phyloP scores from a whole-genome alignment of 2,888 invertebrate genomes.

The Myopa tessellatipennis region DNA sequence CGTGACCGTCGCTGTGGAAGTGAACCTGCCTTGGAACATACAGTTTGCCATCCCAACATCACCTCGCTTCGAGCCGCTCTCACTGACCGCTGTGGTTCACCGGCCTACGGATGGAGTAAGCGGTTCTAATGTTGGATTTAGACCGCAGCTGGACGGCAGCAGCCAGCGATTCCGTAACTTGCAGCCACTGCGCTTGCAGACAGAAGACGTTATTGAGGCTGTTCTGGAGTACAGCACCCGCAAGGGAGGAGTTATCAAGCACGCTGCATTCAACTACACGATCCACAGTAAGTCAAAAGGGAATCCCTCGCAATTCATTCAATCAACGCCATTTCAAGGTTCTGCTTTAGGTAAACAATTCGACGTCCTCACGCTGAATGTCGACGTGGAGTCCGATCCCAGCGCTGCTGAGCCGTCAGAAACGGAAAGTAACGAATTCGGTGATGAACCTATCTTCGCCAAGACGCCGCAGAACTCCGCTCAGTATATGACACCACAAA shows the following conservation, averaged over 20 bases:
- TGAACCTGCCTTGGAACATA: conserved; percentile 24
- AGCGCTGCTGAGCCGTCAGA: not conserved
- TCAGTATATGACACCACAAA: not conserved
- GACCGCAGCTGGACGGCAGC: not conserved
- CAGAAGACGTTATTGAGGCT: not conserved
- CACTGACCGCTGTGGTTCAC: not conserved
- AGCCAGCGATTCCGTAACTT: conserved; percentile 1
- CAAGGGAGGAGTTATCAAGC: not conserved
- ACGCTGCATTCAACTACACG: conserved; percentile 1
- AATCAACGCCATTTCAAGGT: not conserved
- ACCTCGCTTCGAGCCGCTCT: conserved; percentile 14
- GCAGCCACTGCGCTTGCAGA: not conserved
- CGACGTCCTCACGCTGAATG: not conserved
- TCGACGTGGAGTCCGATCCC: not conserved
- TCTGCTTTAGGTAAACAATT: conserved; percentile 23
- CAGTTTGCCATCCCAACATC: conserved; percentile 2
- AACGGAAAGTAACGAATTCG: not conserved
- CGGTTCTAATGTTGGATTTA: not conserved
- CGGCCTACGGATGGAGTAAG: not conserved
- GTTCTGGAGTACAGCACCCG: not conserved
- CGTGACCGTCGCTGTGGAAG: not conserved
- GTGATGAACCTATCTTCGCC: not conserved
- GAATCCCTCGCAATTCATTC: not conserved
- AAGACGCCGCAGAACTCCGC: not conserved
- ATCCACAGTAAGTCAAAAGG: conserved; percentile 11